Evolutionary conservation across 2,888 invertebrate species (phyloP), one percentile per base, ranked within the genome.

Genomic region (Serrognathus titanus): DNA sequence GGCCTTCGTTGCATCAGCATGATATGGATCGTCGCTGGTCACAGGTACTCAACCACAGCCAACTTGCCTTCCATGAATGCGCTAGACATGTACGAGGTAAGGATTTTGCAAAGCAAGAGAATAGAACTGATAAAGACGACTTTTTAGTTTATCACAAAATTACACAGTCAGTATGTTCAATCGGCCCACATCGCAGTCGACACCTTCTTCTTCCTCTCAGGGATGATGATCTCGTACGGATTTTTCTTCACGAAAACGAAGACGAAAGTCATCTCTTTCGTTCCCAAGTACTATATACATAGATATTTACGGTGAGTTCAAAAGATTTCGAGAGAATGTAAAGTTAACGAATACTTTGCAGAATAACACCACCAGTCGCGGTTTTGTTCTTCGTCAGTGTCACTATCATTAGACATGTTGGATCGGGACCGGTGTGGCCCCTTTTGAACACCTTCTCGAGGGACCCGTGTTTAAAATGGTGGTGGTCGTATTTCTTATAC

Each of bases 131-230:
- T 8, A 5, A 40, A 40, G 5, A 1, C 7, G 13, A 35, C 24
- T 1, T 51, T 54, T 41, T 20, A 55, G 55, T 58, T 43, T 12
- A 36, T 40, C 11, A 12, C 39, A 1, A 41, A 41, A 10, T n/a
- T 38, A 7, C 9, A 41, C 9, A 43, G 48, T 1, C 46, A 37
- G 24, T 56, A 56, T 41, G 40, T 59, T 20, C 53, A 57, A 46
- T 51, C 52, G 35, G 57, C 53, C 10, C 38, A 36, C 9, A 53
- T 59, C 7, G 52, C 56, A 9, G 59, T 59, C 7, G 59, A 59
- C 40, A 59, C 59, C 4, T 59, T 59, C 48, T 57, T 59, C 45
- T 57, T 56, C 37, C 11, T 59, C 41, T 52, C 56, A 5, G 59
- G 55, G 9, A 52, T 59, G 31, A 36, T 59, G 35, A n/a, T 38